Evolutionary conservation across 1,140 invertebrate species (phyloP), one percentile per base, ranked within the genome.

Genomic region (Halesus radiatus): DNA sequence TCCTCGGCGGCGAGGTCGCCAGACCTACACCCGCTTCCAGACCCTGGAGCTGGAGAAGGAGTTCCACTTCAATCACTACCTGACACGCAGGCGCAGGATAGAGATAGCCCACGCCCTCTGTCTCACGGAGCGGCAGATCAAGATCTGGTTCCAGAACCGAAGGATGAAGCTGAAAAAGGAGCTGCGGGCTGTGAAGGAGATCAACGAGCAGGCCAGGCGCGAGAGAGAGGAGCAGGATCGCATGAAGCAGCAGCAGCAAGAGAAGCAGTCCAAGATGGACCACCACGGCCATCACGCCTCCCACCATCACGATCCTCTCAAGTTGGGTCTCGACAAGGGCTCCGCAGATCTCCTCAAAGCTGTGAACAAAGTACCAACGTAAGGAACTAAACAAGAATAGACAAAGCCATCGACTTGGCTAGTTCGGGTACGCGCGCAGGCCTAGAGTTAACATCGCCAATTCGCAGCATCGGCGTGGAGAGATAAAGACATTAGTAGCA

Each of bases 121-220:
- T 88, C 92, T 99, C 66, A 98, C 97, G 78, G 98, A 99, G 89
- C 92, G 98, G 83, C 98, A 99, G 90, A 98, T 98, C 86, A 98
- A 98, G 91, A 98, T 98, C 86, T 98, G 97, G 97, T 98, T 98
- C 89, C 97, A 98, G 89, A 98, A 98, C 89, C 92, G 98, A 77
- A 93, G 98, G 85, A 99, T 99, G 98, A 99, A 99, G 88, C 93
- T 98, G 88, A 99, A 99, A 92, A 99, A 99, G 85, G 97, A 98
- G 86, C 88, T 98, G 76, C 91, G 96, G 62, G 96, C 96, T 15
- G 96, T 98, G 13, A 98, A 98, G 86, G 96, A 98, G 88, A 98
- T 97, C 85, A 98, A 98, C 91, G 96, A 98, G 86, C 96, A 98
- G 87, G 96, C 96, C 74, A 91, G 96, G 85, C 91, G 96, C 77